Conservation (phyloP, 1,140 invertebrate genomes). For the Periplaneta americana region DNA sequence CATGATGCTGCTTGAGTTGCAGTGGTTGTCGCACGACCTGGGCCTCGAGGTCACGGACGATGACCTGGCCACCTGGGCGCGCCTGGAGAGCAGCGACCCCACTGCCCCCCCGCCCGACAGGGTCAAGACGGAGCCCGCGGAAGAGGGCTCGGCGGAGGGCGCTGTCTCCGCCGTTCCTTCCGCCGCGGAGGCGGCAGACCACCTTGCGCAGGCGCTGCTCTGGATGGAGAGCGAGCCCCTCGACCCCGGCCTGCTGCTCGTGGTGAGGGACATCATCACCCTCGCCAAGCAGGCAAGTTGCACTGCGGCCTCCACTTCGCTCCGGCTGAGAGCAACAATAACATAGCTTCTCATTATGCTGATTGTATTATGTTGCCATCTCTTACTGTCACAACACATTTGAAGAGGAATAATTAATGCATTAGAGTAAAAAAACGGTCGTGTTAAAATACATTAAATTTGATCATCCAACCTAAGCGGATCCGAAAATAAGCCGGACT, state of each 20-base stretch:
- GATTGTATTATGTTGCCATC: too few species aligned
- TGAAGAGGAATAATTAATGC: too few species aligned
- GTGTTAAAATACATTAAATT: too few species aligned
- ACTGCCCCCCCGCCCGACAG: conserved; percentile 32
- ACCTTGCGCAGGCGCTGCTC: conserved; percentile 39
- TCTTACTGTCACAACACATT: too few species aligned
- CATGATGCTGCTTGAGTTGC: conserved; percentile 35
- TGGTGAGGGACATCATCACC: conserved; percentile 40
- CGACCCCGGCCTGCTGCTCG: conserved; percentile 43
- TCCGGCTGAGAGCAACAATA: too few species aligned
- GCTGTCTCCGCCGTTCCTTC: conserved; percentile 28
- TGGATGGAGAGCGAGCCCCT: conserved; percentile 50
- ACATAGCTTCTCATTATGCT: too few species aligned
- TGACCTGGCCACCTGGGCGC: conserved; percentile 37
- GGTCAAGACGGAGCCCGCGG: conserved; percentile 24
- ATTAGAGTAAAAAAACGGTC: too few species aligned
- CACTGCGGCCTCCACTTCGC: not conserved
- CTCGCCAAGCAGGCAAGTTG: conserved; percentile 34
- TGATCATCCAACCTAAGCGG: too few species aligned
- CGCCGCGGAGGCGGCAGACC: conserved; percentile 37
- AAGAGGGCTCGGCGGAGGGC: conserved; percentile 20
- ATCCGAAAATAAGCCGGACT: too few species aligned
- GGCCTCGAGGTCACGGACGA: conserved; percentile 39
- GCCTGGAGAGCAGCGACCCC: not conserved
- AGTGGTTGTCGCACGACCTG: conserved; percentile 35